phyloP scores from a whole-genome alignment of 1,140 invertebrate species.

The Drosophila aff. region DNA sequence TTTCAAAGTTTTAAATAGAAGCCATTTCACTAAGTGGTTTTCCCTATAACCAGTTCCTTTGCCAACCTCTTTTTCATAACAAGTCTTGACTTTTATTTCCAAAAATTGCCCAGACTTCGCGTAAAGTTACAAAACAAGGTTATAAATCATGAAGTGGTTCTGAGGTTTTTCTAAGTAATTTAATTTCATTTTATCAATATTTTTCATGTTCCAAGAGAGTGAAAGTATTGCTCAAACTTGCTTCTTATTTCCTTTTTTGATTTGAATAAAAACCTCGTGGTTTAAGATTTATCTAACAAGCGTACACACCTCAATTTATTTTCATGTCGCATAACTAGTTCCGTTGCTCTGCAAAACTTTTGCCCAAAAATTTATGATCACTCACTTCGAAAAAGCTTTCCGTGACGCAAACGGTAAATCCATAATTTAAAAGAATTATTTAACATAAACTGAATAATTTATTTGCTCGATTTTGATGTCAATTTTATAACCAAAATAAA shows the following conservation, averaged over 20 bases:
- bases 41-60: neutral
- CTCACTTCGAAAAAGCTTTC: slow-evolving; percentile 36
- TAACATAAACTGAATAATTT: slow-evolving; percentile 48
- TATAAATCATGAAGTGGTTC: neutral
- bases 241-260: no score
- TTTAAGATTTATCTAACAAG: slow-evolving; percentile 9
- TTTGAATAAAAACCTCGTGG: slow-evolving; percentile 2
- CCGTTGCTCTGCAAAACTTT: slow-evolving; percentile 32
- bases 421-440: slow-evolving; percentile 41
- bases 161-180: neutral
- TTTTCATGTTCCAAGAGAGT: neutral
- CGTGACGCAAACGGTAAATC: slow-evolving; percentile 41
- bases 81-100: neutral
- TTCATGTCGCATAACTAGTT: slow-evolving; percentile 31
- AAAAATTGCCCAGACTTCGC: neutral
- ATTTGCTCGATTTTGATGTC: slow-evolving; percentile 19
- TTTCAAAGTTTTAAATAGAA: neutral
- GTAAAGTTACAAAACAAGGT: slow-evolving; percentile 11
- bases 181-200: neutral
- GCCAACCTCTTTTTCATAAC: neutral
- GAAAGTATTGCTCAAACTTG: neutral
- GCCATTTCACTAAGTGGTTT: no score
- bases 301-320: slow-evolving; percentile 8
- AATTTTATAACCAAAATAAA: slow-evolving; percentile 5
- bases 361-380: slow-evolving; percentile 31